These are phyloP conservation scores for Plestiodon gilberti DNA, from an alignment of 2,113 vertebrate genomes.

Conservation along the genomic window DNA sequence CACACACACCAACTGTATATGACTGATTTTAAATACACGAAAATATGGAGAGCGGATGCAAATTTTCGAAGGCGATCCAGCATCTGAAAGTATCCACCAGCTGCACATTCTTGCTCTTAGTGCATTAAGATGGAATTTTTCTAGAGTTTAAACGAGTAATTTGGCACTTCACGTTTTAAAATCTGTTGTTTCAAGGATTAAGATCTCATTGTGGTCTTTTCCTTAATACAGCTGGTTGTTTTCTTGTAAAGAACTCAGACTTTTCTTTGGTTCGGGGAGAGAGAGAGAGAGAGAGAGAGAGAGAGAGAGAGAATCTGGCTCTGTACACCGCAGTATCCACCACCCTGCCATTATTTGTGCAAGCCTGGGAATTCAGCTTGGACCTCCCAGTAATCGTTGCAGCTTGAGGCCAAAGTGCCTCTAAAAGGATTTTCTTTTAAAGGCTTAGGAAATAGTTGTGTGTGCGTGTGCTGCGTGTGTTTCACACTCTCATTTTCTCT, in stretches of 20 bases:
- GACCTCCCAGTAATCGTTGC: slow-evolving; percentile 86
- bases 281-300: slow-evolving; percentile 58
- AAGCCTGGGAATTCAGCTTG: slow-evolving; percentile 78
- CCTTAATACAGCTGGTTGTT: slow-evolving; percentile 67
- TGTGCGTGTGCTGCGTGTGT: slow-evolving; percentile 38
- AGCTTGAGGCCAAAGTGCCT: slow-evolving; percentile 83
- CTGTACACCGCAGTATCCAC: slow-evolving; percentile 73
- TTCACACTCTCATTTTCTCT: background rate
- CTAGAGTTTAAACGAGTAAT: slow-evolving; percentile 52
- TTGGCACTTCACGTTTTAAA: slow-evolving; percentile 38
- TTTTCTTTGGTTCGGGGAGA: slow-evolving; percentile 68
- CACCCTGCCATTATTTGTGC: slow-evolving; percentile 83
- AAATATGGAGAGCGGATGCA: slow-evolving; percentile 40
- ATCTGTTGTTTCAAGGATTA: slow-evolving; percentile 63
- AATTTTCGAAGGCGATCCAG: slow-evolving; percentile 45
- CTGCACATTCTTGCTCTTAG: slow-evolving; percentile 30
- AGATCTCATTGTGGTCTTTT: slow-evolving; percentile 74
- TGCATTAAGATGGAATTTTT: slow-evolving; percentile 31
- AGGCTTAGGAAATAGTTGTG: slow-evolving; percentile 67
- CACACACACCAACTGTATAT: slow-evolving; percentile 6
- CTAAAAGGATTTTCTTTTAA: slow-evolving; percentile 81
- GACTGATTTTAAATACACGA: slow-evolving; percentile 48
- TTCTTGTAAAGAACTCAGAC: slow-evolving; percentile 70
- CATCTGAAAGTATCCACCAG: background rate
- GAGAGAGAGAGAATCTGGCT: slow-evolving; percentile 77